These are phyloP conservation scores for Numenius arquata DNA, from an alignment of 2,113 vertebrate genomes.

Conservation along the genomic window DNA sequence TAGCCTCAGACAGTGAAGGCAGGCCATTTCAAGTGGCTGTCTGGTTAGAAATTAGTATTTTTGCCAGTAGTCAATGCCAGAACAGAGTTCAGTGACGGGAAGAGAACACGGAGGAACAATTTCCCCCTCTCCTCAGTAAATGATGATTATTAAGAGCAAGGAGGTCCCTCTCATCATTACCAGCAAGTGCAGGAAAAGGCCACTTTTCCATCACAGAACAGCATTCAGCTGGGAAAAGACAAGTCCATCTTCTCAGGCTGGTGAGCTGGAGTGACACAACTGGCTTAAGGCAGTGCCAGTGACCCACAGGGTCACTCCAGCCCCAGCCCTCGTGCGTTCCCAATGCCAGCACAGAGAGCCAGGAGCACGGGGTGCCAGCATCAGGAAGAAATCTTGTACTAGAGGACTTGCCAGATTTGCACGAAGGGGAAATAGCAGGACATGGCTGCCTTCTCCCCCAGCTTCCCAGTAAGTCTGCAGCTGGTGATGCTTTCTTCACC, in stretches of 20 bases:
- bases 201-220: background rate
- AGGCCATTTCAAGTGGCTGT: background rate
- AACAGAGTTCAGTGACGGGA: background rate
- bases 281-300: background rate
- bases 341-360: background rate
- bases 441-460: rapidly evolving
- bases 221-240: background rate
- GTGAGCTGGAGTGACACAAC: background rate
- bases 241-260: background rate
- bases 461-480: background rate
- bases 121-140: background rate
- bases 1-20: background rate
- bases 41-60: background rate
- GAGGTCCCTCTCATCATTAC: background rate
- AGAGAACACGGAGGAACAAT: background rate
- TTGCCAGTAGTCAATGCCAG: background rate
- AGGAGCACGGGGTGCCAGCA: rapidly evolving
- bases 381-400: background rate
- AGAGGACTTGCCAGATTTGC: background rate
- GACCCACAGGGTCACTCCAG: background rate
- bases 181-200: background rate
- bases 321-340: rapidly evolving
- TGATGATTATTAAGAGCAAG: background rate
- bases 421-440: background rate
- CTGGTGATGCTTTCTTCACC: background rate